Percentiles rank a stretch among this genome's conserved stretches.
phyloP scores from a whole-genome alignment of 2,113 vertebrate genomes.

The Rhynchomys soricoides region DNA sequence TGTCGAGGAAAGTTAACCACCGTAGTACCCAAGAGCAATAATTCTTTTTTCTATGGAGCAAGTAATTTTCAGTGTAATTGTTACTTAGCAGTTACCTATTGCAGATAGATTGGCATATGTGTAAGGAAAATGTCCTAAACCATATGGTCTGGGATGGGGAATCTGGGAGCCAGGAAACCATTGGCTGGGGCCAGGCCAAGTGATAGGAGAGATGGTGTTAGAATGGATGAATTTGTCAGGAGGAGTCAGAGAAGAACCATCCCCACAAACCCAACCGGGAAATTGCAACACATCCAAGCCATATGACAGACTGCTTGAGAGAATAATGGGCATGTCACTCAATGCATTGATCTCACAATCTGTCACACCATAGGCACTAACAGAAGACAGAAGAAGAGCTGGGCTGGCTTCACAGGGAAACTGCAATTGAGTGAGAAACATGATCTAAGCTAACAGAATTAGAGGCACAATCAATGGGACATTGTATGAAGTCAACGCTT shows the following conservation, averaged over 20 bases:
- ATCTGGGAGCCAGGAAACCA: neutral
- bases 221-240: neutral
- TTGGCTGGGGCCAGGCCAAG: neutral
- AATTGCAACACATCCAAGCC: neutral
- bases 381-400: neutral
- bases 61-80: neutral
- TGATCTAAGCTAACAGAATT: neutral
- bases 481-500: neutral
- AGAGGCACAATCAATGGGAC: neutral
- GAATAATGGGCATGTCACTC: constrained; percentile 1
- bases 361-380: neutral
- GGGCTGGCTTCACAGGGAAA: neutral
- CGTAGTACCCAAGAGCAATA: neutral
- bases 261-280: neutral
- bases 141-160: neutral
- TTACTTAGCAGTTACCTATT: neutral
- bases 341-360: neutral
- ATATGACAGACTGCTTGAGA: neutral
- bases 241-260: neutral
- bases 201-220: neutral
- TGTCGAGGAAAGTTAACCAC: neutral
- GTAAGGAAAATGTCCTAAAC: neutral
- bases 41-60: neutral
- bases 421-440: neutral
- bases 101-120: neutral